A percentile compares a stretch with the other conserved stretches of the same genome.
Evolutionary conservation across 2,113 vertebrate genomes (phyloP).

Genomic region (Gopherus evgoodei): DNA sequence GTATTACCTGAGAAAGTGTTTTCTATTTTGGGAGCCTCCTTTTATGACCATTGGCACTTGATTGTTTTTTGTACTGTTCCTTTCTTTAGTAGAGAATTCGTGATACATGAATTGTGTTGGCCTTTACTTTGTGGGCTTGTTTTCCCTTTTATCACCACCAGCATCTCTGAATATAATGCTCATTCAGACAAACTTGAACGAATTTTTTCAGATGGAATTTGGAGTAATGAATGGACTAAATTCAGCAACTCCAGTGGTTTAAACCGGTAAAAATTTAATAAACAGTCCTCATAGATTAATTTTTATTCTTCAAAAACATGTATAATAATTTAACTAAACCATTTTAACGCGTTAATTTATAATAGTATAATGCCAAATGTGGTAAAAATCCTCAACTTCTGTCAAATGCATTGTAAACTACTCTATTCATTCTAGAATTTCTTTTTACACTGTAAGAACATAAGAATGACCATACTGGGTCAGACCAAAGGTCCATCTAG

Average conservation of each 20-base stretch:
- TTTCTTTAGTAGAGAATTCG: background rate
- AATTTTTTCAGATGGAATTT: background rate
- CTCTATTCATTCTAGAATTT: background rate
- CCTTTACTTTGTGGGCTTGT: background rate
- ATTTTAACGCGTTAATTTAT: background rate
- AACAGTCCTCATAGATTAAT: background rate
- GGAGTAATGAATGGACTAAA: background rate
- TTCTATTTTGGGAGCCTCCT: background rate
- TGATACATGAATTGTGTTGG: background rate
- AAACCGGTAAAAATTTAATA: background rate
- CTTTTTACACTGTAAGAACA: background rate
- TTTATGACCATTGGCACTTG: background rate
- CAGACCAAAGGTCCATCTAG: no score
- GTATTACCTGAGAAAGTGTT: background rate
- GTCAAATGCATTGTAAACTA: background rate
- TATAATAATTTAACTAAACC: background rate
- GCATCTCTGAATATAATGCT: background rate
- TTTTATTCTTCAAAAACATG: no score
- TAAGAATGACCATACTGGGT: no score
- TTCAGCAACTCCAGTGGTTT: background rate
- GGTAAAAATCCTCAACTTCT: background rate
- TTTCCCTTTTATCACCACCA: background rate
- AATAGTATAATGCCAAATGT: background rate
- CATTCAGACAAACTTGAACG: background rate
- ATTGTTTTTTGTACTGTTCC: background rate